Conservation (phyloP, 2,797 vertebrate species). For the Eulemur albifrons region DNA sequence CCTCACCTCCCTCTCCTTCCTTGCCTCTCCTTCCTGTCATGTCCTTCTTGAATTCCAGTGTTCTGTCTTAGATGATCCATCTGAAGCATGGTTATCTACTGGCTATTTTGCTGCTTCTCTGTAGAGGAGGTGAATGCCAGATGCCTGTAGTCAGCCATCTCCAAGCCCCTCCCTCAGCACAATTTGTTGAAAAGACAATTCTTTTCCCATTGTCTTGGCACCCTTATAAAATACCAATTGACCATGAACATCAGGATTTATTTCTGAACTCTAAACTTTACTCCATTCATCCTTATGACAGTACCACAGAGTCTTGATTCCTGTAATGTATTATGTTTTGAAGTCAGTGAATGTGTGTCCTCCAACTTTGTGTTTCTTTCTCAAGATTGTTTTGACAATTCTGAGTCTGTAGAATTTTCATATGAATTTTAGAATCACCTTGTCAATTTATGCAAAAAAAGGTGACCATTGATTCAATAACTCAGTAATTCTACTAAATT, state of each 20-base stretch:
- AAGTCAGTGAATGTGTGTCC: neutral
- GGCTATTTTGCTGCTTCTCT: neutral
- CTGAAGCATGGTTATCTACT: neutral
- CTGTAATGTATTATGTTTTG: neutral
- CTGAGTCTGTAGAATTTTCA: neutral
- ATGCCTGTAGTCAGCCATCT: neutral
- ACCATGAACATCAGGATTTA: neutral
- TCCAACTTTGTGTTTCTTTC: neutral
- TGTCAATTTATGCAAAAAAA: neutral
- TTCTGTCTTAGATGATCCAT: neutral
- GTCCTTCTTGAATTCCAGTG: neutral
- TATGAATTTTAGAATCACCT: neutral
- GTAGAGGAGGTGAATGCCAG: neutral
- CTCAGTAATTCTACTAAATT: neutral
- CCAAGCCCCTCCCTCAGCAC: neutral
- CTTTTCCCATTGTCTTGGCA: neutral
- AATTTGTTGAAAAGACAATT: neutral
- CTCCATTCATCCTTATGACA: neutral
- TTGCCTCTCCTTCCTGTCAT: neutral
- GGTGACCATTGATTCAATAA: neutral
- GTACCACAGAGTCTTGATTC: neutral
- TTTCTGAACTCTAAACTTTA: neutral
- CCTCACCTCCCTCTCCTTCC: neutral
- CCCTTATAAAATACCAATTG: neutral
- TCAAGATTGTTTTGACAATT: neutral